phyloP scores from a whole-genome alignment of 2,113 vertebrate genomes.

The Progne subis region DNA sequence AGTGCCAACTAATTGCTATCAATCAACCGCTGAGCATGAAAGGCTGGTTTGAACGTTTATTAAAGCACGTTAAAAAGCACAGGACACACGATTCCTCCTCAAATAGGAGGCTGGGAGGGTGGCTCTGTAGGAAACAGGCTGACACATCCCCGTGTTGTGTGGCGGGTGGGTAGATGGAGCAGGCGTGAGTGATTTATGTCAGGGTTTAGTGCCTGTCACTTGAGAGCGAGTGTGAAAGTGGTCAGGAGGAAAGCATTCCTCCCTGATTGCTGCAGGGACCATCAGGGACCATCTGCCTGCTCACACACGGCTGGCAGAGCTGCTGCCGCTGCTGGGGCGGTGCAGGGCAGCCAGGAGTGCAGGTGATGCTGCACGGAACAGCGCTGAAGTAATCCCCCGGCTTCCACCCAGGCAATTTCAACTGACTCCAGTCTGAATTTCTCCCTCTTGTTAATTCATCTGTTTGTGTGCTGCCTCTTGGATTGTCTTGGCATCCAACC shows the following conservation, averaged over 20 bases:
- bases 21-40: constrained; percentile 38
- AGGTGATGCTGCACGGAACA: neutral
- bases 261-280: constrained; percentile 18
- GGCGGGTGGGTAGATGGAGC: constrained; percentile 50
- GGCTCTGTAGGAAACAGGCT: constrained; percentile 2
- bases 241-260: constrained; percentile 29
- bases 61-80: constrained; percentile 29
- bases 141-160: neutral
- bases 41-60: constrained; percentile 36
- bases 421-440: neutral
- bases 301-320: neutral
- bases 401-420: neutral
- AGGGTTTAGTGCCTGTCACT: constrained; percentile 45
- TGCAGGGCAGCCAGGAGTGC: neutral
- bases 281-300: constrained; percentile 41
- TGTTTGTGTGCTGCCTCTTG: neutral
- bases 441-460: neutral
- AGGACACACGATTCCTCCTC: constrained; percentile 6
- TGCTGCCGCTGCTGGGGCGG: neutral
- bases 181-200: constrained; percentile 53
- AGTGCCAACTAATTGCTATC: constrained; percentile 60
- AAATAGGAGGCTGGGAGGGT: neutral
- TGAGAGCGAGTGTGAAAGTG: constrained; percentile 55
- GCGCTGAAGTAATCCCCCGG: neutral
- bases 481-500: neutral